Conservation (phyloP, 1,140 invertebrate species). For the Solenopsis invicta region DNA sequence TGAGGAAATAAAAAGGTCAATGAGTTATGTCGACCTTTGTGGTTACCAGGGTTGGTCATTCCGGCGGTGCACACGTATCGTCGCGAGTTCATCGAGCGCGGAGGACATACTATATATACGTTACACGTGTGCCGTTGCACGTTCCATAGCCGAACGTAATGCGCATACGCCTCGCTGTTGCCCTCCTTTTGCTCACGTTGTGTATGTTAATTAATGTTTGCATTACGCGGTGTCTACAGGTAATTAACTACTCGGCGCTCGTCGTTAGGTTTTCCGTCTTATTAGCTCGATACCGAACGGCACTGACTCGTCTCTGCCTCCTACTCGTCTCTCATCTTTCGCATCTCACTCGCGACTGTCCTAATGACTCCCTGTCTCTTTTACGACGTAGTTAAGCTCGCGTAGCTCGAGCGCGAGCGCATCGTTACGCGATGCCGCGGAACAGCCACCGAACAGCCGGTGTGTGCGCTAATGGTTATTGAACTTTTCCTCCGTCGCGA, state of each 20-base stretch:
- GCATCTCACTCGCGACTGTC: constrained; percentile 49
- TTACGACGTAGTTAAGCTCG: constrained; percentile 54
- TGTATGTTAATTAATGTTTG: constrained; percentile 76
- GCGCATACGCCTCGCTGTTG: not conserved
- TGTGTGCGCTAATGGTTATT: constrained; percentile 53
- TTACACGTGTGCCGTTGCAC: not conserved
- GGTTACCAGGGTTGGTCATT: constrained; percentile 8
- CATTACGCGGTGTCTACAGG: constrained; percentile 66
- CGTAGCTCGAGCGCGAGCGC: constrained; percentile 51
- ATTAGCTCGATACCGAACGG: constrained; percentile 58
- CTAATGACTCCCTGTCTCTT: constrained; percentile 49
- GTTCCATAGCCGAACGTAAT: constrained; percentile 1
- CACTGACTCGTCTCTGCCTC: not conserved
- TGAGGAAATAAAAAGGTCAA: constrained; percentile 41
- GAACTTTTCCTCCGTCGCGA: constrained; percentile 24
- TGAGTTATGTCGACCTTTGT: constrained; percentile 37
- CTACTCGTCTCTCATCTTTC: constrained; percentile 22
- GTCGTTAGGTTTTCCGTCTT: constrained; percentile 68
- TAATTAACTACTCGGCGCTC: constrained; percentile 70
- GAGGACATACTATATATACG: not conserved
- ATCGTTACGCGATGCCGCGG: constrained; percentile 23
- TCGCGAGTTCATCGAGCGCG: not conserved
- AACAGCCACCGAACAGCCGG: not conserved
- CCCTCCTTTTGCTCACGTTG: constrained; percentile 24
- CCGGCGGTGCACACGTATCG: not conserved